phyloP scores from a whole-genome alignment of 1,140 invertebrate genomes.

The Neodiprion lecontei region DNA sequence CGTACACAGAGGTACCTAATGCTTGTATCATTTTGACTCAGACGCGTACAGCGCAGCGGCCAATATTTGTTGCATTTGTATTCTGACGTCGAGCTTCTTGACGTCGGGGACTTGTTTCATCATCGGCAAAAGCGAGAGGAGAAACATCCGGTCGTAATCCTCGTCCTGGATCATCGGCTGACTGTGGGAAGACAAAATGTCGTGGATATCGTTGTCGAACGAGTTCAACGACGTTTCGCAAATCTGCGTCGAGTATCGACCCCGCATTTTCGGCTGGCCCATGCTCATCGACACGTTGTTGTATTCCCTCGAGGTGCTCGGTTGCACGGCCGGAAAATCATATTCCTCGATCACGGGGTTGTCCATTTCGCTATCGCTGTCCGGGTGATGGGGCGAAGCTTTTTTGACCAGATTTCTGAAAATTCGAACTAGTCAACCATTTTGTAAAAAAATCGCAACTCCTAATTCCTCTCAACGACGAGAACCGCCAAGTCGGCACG shows the following conservation, averaged over 20 bases:
- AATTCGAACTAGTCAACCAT: not conserved
- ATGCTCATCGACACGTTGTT: slow-evolving; percentile 36
- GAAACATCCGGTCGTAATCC: slow-evolving; percentile 58
- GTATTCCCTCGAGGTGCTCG: slow-evolving; percentile 40
- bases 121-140: slow-evolving; percentile 51
- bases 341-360: slow-evolving; percentile 51
- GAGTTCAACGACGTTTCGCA: slow-evolving; percentile 49
- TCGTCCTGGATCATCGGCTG: slow-evolving; percentile 41
- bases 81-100: slow-evolving; percentile 53
- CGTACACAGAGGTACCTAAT: too few relatives aligned
- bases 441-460: too few relatives aligned
- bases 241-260: slow-evolving; percentile 44
- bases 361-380: slow-evolving; percentile 44
- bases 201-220: slow-evolving; percentile 50
- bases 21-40: not conserved
- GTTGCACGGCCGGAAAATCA: slow-evolving; percentile 39
- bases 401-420: not conserved
- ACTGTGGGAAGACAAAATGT: slow-evolving; percentile 46
- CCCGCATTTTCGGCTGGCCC: slow-evolving; percentile 29
- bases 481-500: not conserved
- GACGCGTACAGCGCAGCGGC: slow-evolving; percentile 43
- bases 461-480: not conserved
- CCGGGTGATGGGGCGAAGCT: slow-evolving; percentile 11
- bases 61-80: slow-evolving; percentile 56
- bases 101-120: slow-evolving; percentile 52